A percentile compares a stretch with the other conserved stretches of the same genome.
phyloP scores from a whole-genome alignment of 1,140 invertebrate genomes.

The Drosophila seguyi region DNA sequence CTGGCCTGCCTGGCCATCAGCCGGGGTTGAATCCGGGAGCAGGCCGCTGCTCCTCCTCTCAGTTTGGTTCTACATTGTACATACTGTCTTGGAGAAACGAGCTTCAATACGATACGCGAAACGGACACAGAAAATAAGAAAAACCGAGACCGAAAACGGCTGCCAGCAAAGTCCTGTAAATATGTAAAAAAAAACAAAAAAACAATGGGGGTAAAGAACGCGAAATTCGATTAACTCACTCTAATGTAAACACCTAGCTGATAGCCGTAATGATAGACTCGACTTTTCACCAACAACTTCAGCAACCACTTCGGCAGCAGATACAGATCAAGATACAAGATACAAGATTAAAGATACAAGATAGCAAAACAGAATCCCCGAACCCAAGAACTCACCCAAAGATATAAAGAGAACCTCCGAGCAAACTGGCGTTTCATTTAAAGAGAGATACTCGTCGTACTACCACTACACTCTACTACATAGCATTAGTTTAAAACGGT shows the following conservation, averaged over 20 bases:
- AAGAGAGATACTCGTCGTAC: slow-evolving; percentile 36
- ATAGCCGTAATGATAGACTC: slow-evolving; percentile 75
- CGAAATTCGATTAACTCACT: slow-evolving; percentile 58
- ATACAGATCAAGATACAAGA: slow-evolving; percentile 41
- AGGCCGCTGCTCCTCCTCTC: slow-evolving; percentile 9
- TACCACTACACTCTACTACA: slow-evolving; percentile 65
- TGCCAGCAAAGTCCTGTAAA: slow-evolving; percentile 62
- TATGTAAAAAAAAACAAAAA: slow-evolving; percentile 61
- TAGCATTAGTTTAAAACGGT: slow-evolving; percentile 65
- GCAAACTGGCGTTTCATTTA: slow-evolving; percentile 81
- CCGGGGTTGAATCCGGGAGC: slow-evolving; percentile 51
- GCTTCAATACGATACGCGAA: slow-evolving; percentile 59
- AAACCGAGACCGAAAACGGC: slow-evolving; percentile 14
- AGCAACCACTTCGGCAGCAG: slow-evolving; percentile 37
- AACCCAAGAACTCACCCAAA: slow-evolving; percentile 39
- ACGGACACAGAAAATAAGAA: slow-evolving; percentile 7
- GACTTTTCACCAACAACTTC: slow-evolving; percentile 57
- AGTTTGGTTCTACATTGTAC: slow-evolving; percentile 49
- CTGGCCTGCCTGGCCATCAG: slow-evolving; percentile 26
- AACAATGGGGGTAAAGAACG: slow-evolving; percentile 3
- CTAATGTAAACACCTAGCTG: slow-evolving; percentile 66
- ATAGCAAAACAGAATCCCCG: slow-evolving; percentile 12
- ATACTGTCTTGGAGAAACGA: slow-evolving; percentile 67
- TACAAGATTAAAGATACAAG: slow-evolving; percentile 9
- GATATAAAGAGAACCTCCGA: slow-evolving; percentile 68